Base-by-base conservation (phyloP, 2,888 invertebrate genomes). In the Omphaloscelis lunosa region DNA sequence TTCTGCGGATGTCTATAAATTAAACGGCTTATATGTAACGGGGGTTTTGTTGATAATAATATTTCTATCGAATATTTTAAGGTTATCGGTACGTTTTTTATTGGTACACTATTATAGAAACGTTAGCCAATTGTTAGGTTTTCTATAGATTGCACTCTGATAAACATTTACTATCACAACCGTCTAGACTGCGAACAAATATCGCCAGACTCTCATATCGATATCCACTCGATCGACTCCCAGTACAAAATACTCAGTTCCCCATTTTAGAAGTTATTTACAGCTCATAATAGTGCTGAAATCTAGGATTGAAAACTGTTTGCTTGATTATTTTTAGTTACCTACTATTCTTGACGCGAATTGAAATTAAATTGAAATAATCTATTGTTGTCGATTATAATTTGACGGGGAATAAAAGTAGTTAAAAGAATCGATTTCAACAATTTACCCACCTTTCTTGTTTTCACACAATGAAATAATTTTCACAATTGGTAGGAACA, bases 1-100 rank as follows among this genome's bases (percentile, higher is more conserved):
- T 51, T 20, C 20, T n/a, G 41, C 29, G 17, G 20, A 29, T 75
- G 9, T 1, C 29, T 29, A 27, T 12, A 23, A 51, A 75, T 34
- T 34, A 1, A 34, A 73, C 27, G 27, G 27, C 3, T 58, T 34
- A 9, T 29, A 9, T 23, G 45, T 58, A n/a, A 39, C 9, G 17
- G 12, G n/a, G 11, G 1, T n/a, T n/a, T 29, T 34, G 9, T 34
- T 68, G 17, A 34, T 34, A 71, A 3, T 68, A 8, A 71, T 7
- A 45, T 34, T 51, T 53, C 4, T 23, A 41, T 62, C 17, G n/a
- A 68, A 48, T 77, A 9, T 78, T 78, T 68, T 53, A 51, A 3
- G 17, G 12, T n/a, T n/a, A 17, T 15, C 0, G n/a, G 61, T 23
- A 29, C 17, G 41, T 17, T 77, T 74, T 58, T 77, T 56, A 72